These are phyloP conservation scores for Brachionus manjavacas DNA, from an alignment of 1,140 invertebrate species.

Conservation along the genomic window DNA sequence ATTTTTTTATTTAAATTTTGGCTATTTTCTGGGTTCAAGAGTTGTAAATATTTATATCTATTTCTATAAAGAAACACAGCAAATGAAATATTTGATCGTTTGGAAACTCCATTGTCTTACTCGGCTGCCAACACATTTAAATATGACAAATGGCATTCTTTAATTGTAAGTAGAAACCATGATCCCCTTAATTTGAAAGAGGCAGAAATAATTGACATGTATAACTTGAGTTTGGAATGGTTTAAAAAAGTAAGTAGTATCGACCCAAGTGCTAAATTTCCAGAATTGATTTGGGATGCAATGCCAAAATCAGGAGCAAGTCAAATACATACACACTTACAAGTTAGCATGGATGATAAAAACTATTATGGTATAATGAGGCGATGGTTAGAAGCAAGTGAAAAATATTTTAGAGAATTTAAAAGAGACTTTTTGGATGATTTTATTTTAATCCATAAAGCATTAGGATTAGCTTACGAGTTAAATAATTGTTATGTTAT, in stretches of 20 bases:
- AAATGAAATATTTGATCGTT: slow-evolving; percentile 47
- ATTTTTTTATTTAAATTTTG: no score
- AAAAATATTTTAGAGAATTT: neutral
- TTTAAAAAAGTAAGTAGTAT: slow-evolving; percentile 47
- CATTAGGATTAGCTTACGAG: slow-evolving; percentile 53
- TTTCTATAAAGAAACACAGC: slow-evolving; percentile 22
- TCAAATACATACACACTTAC: slow-evolving; percentile 61
- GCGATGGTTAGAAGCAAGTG: neutral
- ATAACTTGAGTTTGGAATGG: slow-evolving; percentile 49
- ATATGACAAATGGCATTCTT: slow-evolving; percentile 57
- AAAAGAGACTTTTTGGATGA: slow-evolving; percentile 55
- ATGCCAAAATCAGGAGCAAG: slow-evolving; percentile 59
- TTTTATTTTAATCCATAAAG: slow-evolving; percentile 53
- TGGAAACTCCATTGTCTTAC: slow-evolving; percentile 53
- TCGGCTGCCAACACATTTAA: slow-evolving; percentile 60
- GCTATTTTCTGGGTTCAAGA: no score
- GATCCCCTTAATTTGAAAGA: slow-evolving; percentile 55
- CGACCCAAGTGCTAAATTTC: slow-evolving; percentile 49
- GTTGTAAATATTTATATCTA: neutral
- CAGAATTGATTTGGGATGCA: slow-evolving; percentile 58
- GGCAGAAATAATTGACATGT: slow-evolving; percentile 53
- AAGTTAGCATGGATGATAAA: slow-evolving; percentile 53
- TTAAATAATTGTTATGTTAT: slow-evolving; percentile 53
- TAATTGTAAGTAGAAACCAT: slow-evolving; percentile 57
- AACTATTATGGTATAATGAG: slow-evolving; percentile 54